Evolutionary conservation across 2,113 vertebrate species (phyloP), one percentile per base, ranked within the genome.

Genomic region (Prunella himalayana): DNA sequence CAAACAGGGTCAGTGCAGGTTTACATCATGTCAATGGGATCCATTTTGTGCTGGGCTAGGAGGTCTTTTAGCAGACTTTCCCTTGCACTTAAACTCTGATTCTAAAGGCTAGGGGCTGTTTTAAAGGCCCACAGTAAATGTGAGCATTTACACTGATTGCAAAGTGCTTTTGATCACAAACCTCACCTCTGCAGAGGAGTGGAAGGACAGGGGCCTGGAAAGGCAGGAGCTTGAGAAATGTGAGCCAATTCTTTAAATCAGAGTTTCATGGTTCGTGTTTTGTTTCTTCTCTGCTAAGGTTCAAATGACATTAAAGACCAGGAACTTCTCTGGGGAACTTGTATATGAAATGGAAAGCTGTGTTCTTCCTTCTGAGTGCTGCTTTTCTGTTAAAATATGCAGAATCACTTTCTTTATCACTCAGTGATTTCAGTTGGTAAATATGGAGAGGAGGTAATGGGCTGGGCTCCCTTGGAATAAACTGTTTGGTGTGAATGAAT

Each of bases 141-240:
- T 35, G 59, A 69, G 69, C 61, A 7, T 94, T 92, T 88, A 61
- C 39, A 21, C 37, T 78, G 90, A 80, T 89, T 70, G 86, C 77
- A 63, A 31, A 66, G 59, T 31, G 71, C 57, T 53, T 85, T 68
- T 85, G 82, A 42, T 56, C 66, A 64, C 33, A 77, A 41, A 60
- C 15, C 81, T 80, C 33, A 59, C 60, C 70, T 68, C 73, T 63
- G 65, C 30, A 33, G 80, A 60, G 1, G 6, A 7, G 33, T n/a
- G 64, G 57, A 83, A 89, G 64, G 75, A 63, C 68, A 45, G 50
- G 72, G 44, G 31, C 4, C 3, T 33, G 50, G 53, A 71, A 54
- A 51, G 57, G 35, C 83, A 60, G 61, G 18, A 45, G 35, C 15
- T 24, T 49, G 39, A 35, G 28, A 39, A 66, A 56, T 17, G 11